Percentiles rank a stretch among this genome's conserved stretches.
Conservation (phyloP, 2,797 vertebrate species). For the Myotis findleyi region DNA sequence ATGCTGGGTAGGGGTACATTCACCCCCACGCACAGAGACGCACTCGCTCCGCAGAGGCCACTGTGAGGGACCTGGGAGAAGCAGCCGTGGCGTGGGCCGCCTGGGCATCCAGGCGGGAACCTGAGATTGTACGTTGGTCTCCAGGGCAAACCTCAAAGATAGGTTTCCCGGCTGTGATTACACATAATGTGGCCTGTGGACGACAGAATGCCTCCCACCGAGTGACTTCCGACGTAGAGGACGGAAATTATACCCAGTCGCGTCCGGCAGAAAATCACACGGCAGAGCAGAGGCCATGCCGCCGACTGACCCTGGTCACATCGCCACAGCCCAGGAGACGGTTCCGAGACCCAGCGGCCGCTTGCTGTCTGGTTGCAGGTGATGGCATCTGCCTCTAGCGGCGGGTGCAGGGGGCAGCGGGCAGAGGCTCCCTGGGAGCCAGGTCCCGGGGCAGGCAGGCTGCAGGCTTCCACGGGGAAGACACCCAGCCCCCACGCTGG, state of each 20-base stretch:
- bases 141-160: constrained; percentile 1
- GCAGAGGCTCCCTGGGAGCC: accelerated
- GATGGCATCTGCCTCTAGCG: no score
- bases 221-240: not conserved
- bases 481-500: no score
- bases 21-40: accelerated
- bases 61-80: no score
- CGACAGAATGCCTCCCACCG: not conserved
- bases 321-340: not conserved
- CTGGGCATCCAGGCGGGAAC: not conserved
- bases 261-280: not conserved
- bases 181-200: not conserved
- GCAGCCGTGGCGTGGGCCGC: accelerated
- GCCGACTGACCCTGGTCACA: accelerated
- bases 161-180: not conserved
- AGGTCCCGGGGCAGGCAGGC: not conserved
- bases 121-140: not conserved
- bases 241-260: not conserved
- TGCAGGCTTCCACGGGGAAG: accelerated
- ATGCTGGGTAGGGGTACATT: not conserved
- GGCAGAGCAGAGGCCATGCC: not conserved
- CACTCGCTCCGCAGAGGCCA: accelerated
- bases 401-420: accelerated
- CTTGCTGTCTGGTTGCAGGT: accelerated
- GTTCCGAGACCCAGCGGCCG: not conserved